These are phyloP conservation scores for Galerucella calmariensis DNA, from an alignment of 2,888 invertebrate species.

Conservation along the genomic window DNA sequence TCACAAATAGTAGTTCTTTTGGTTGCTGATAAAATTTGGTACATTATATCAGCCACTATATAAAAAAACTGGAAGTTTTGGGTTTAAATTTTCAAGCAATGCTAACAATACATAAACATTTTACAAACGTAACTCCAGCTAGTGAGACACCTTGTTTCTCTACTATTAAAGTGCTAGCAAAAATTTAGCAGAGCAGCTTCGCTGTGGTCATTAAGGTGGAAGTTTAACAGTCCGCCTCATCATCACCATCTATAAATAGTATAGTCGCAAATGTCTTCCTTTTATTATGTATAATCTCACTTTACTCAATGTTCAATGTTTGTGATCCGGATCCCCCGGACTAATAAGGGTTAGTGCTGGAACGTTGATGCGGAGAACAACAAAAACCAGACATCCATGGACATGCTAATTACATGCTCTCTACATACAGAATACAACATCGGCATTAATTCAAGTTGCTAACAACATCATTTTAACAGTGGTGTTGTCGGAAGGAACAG, in stretches of 20 bases:
- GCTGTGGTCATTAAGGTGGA: constrained; percentile 44
- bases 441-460: constrained; percentile 65
- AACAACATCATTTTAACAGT: constrained; percentile 50
- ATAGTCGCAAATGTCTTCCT: neutral
- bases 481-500: constrained; percentile 25
- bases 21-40: too few relatives aligned
- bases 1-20: neutral
- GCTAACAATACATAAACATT: too few relatives aligned
- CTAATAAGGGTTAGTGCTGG: constrained; percentile 58
- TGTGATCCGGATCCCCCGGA: neutral
- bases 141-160: neutral
- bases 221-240: constrained; percentile 43
- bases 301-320: neutral
- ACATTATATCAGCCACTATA: too few relatives aligned
- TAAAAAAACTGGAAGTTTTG: too few relatives aligned
- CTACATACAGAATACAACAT: constrained; percentile 65
- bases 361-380: constrained; percentile 56
- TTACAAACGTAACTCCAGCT: neutral
- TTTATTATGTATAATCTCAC: neutral
- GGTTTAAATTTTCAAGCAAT: too few relatives aligned
- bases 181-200: constrained; percentile 50
- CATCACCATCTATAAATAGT: constrained; percentile 32
- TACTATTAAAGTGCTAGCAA: constrained; percentile 37
- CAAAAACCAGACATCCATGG: constrained; percentile 65
- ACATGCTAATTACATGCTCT: constrained; percentile 66